phyloP scores from a whole-genome alignment of 2,888 invertebrate species.

The Dascillus cervinus region DNA sequence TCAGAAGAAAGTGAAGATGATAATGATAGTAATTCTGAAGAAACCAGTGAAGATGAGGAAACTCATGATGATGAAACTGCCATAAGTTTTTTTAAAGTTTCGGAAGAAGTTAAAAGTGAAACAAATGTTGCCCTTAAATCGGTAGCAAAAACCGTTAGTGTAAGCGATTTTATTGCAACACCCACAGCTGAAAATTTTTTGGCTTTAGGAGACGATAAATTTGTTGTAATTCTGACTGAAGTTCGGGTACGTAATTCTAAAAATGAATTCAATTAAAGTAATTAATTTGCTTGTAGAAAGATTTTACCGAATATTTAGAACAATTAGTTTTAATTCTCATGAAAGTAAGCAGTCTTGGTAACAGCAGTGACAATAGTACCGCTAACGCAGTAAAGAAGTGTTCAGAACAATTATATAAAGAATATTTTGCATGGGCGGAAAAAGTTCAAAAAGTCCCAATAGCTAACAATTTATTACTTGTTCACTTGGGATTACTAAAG shows the following conservation, averaged over 20 bases:
- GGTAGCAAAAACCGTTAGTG: slow-evolving; percentile 25
- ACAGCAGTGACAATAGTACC: slow-evolving; percentile 43
- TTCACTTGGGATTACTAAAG: slow-evolving; percentile 64
- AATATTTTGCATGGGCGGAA: slow-evolving; percentile 48
- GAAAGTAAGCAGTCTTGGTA: slow-evolving; percentile 50
- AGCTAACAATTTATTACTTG: slow-evolving; percentile 57
- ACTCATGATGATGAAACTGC: slow-evolving; percentile 27
- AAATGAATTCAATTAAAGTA: neutral
- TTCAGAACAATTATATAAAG: slow-evolving; percentile 45
- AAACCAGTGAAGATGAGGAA: slow-evolving; percentile 29
- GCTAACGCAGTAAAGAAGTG: slow-evolving; percentile 40
- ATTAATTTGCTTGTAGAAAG: slow-evolving; percentile 21
- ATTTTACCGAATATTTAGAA: slow-evolving; percentile 29
- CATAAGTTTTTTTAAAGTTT: no score
- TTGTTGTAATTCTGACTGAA: slow-evolving; percentile 3
- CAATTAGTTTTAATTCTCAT: slow-evolving; percentile 42
- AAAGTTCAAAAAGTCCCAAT: slow-evolving; percentile 45
- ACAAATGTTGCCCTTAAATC: neutral
- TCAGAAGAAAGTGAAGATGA: slow-evolving; percentile 52
- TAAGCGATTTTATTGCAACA: slow-evolving; percentile 42
- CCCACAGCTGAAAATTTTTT: slow-evolving; percentile 46
- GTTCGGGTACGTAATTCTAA: neutral
- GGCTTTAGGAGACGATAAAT: slow-evolving; percentile 38
- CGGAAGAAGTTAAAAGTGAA: slow-evolving; percentile 13
- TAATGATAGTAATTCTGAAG: slow-evolving; percentile 32